Evolutionary conservation across 2,113 vertebrate genomes (phyloP).

Genomic region (Ardeotis arabs): DNA sequence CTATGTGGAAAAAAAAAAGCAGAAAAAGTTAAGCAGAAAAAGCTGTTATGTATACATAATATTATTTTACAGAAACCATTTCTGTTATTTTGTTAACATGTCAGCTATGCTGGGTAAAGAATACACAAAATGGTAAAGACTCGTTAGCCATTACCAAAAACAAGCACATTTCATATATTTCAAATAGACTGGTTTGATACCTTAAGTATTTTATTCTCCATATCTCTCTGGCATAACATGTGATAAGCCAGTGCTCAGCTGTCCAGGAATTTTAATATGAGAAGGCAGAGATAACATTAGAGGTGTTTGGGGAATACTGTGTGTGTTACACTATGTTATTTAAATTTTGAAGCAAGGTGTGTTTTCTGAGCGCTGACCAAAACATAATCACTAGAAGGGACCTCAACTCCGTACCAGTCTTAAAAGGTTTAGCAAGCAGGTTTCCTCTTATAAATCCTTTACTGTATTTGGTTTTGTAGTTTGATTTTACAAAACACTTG

Average conservation of each 20-base stretch:
- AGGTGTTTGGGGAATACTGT: not conserved
- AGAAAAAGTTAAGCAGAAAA: not conserved
- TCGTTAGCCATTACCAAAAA: not conserved
- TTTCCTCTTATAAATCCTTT: not conserved
- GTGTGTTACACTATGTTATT: rapidly evolving
- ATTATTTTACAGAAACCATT: not conserved
- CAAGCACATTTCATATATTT: not conserved
- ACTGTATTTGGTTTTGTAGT: not conserved
- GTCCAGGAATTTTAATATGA: not conserved
- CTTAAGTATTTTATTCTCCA: not conserved
- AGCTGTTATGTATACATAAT: not conserved
- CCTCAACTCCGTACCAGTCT: not conserved
- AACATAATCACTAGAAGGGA: not conserved
- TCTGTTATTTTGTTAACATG: not conserved
- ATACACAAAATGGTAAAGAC: not conserved
- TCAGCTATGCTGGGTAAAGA: not conserved
- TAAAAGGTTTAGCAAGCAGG: not conserved
- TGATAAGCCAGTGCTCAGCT: not conserved
- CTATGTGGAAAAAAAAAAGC: not conserved
- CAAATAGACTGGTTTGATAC: not conserved
- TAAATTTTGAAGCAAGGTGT: not conserved
- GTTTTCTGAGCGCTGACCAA: not conserved
- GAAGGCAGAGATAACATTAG: not conserved
- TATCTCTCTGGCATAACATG: not conserved
- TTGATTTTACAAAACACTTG: not conserved